Base-by-base conservation (phyloP, 2,113 vertebrate genomes). In the Emydura subglobosa region DNA sequence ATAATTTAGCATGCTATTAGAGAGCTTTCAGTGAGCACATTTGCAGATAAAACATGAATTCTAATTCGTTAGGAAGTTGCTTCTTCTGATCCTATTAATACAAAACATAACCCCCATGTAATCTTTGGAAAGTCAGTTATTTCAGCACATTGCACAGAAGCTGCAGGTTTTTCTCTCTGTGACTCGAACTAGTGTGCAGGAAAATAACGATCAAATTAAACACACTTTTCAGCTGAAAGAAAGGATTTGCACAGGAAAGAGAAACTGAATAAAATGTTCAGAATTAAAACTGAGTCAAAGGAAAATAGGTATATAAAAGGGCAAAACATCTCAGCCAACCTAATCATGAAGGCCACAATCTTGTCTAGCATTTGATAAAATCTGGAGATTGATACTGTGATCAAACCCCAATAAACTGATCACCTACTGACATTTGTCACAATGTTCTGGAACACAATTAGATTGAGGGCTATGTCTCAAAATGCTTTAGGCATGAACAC, bases 31-130 rank as follows among this genome's bases (percentile, higher is more conserved):
- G 93, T 55, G 87, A 93, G 83, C 95, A 90, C 21, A 91, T 85
- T 93, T 96, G 79, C 94, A 95, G 94, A 95, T 94, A 96, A 97
- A 97, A 49, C 92, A 47, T 83, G 89, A 93, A 84, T 94, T 95
- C 96, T 91, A 85, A 94, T 95, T 97, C 11, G 22, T 94, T 90
- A 96, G 83, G 92, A 84, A 95, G 85, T 93, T 95, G 86, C n/a
- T 14, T 97, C 91, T 97, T 83, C 92, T 97, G 96, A 97, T 98
- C 95, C 92, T 94, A 82, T 97, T 97, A 97, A 97, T 97, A 95
- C 97, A 97, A 97, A 97, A 85, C 82, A 94, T 94, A 95, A 78
- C 74, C 59, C 84, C 89, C 92, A 87, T 72, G 51, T 93, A 96
- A 95, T 90, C 92, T 91, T 44, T 85, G 68, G 85, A 84, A 92